These are phyloP conservation scores for Cromileptes altivelis DNA, from an alignment of 2,113 vertebrate species.

Conservation along the genomic window DNA sequence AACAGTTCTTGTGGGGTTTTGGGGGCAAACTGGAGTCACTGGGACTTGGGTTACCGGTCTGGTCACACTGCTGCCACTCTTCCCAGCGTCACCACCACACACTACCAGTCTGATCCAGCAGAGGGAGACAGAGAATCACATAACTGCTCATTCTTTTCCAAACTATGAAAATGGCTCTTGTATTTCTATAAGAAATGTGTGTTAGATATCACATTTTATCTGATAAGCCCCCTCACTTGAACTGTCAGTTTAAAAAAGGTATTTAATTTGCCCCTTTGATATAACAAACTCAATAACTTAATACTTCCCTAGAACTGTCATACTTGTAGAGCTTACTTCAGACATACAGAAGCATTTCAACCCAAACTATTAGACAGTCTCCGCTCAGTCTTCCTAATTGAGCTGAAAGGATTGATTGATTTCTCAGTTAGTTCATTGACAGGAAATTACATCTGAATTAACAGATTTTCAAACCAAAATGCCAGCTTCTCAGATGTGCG, in stretches of 20 bases:
- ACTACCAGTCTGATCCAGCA: constrained; percentile 44
- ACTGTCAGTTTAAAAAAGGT: too few relatives aligned
- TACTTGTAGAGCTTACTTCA: too few relatives aligned
- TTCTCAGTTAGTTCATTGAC: too few relatives aligned
- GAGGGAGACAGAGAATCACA: constrained; percentile 73
- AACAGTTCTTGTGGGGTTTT: constrained; percentile 60
- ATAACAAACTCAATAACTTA: too few relatives aligned
- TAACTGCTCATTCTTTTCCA: background rate
- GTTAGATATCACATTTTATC: background rate
- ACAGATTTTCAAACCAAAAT: too few relatives aligned
- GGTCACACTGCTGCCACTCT: background rate
- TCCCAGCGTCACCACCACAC: background rate
- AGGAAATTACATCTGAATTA: too few relatives aligned
- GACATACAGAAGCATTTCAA: too few relatives aligned
- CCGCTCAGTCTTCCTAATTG: too few relatives aligned
- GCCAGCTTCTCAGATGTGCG: too few relatives aligned
- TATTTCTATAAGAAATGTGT: background rate
- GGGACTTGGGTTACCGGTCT: constrained; percentile 30
- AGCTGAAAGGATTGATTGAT: too few relatives aligned
- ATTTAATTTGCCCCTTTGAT: background rate
- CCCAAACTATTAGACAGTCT: too few relatives aligned
- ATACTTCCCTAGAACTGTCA: too few relatives aligned
- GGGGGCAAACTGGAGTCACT: constrained; percentile 63
- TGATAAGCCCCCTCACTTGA: background rate
- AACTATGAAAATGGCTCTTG: background rate